Evolutionary conservation across 2,888 invertebrate genomes (phyloP).

Genomic region (Pocota personata): DNA sequence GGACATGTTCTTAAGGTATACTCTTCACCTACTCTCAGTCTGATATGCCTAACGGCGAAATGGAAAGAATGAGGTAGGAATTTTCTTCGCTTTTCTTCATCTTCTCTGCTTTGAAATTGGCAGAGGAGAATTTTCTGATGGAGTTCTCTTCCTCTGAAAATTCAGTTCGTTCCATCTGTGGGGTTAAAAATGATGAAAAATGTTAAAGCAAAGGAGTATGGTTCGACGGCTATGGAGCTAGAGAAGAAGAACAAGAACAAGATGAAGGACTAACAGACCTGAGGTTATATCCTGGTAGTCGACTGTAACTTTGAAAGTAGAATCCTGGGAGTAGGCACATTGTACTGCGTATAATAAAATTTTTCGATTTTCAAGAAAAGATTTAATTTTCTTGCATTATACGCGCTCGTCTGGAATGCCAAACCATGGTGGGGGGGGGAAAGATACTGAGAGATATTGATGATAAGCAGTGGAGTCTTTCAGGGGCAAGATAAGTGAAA

Average conservation of each 20-base stretch:
- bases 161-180: conserved; percentile 32
- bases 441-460: neutral
- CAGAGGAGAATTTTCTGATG: conserved; percentile 15
- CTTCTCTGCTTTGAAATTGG: conserved; percentile 36
- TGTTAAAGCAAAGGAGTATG: conserved; percentile 33
- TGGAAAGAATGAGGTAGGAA: conserved; percentile 53
- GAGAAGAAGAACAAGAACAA: conserved; percentile 2
- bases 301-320: conserved; percentile 51
- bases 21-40: conserved; percentile 43
- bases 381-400: conserved; percentile 71
- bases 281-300: conserved; percentile 57
- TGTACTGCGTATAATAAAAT: conserved; percentile 66
- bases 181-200: conserved; percentile 25
- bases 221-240: conserved; percentile 21
- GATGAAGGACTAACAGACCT: conserved; percentile 64
- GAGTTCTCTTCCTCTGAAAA: neutral
- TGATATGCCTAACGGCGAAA: conserved; percentile 67
- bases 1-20: conserved; percentile 64
- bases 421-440: neutral
- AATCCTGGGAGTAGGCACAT: conserved; percentile 49
- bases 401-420: conserved; percentile 63
- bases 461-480: conserved; percentile 32
- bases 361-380: conserved; percentile 53
- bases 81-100: conserved; percentile 52
- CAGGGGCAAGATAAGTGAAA: neutral